A percentile compares a stretch with the other conserved stretches of the same genome.
Evolutionary conservation across 1,140 invertebrate genomes (phyloP).

Genomic region (Theocolax elegans): DNA sequence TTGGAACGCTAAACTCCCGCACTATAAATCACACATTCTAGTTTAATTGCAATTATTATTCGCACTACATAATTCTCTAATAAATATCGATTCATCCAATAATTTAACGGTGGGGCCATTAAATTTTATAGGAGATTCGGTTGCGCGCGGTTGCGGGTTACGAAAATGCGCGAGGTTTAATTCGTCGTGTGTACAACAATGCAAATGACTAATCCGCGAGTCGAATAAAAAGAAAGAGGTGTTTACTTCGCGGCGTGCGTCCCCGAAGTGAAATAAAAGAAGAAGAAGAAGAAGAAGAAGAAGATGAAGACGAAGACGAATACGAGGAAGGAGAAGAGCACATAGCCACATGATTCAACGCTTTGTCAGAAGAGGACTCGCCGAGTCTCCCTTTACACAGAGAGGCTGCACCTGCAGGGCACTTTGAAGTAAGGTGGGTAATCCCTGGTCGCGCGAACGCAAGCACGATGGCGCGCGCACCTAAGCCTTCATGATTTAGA

Average conservation of each 20-base stretch:
- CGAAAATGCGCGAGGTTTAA: not conserved
- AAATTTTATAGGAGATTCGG: slow-evolving; percentile 20
- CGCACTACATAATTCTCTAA: not conserved
- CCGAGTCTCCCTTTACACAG: slow-evolving; percentile 30
- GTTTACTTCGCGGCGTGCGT: too few species aligned
- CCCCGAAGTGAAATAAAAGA: not conserved
- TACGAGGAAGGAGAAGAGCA: not conserved
- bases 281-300: too few species aligned
- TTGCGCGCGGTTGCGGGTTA: not conserved
- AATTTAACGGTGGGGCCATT: slow-evolving; percentile 16
- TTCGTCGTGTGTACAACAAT: not conserved
- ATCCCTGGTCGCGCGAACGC: slow-evolving; percentile 57
- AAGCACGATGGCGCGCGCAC: slow-evolving; percentile 53
- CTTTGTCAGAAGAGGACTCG: slow-evolving; percentile 51
- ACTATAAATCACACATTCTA: not conserved
- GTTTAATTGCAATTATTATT: not conserved
- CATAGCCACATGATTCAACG: slow-evolving; percentile 58
- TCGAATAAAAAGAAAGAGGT: too few species aligned
- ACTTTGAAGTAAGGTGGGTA: slow-evolving; percentile 66
- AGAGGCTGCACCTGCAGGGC: slow-evolving; percentile 64
- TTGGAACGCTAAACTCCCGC: too few species aligned
- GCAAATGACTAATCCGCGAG: slow-evolving; percentile 1
- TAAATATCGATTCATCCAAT: not conserved
- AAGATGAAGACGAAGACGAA: too few species aligned
- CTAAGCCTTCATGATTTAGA: slow-evolving; percentile 68